A percentile compares a stretch with the other conserved stretches of the same genome.
Conservation (phyloP, 2,113 vertebrate genomes). For the Raphicerus campestris region DNA sequence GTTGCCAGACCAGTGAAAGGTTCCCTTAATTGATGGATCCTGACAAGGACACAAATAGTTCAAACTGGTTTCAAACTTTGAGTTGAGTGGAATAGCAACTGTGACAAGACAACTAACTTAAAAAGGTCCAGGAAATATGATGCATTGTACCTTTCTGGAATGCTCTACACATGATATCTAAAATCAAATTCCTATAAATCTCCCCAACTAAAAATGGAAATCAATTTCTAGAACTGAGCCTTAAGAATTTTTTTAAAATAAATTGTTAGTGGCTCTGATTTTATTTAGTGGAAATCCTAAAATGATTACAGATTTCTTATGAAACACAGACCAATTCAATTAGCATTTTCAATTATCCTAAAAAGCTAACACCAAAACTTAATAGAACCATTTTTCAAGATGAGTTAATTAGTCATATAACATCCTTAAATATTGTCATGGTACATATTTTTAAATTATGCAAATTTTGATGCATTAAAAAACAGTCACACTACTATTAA, state of each 20-base stretch:
- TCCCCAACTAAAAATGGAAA: neutral
- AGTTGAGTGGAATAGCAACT: neutral
- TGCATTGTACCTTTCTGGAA: neutral
- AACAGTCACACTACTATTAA: neutral
- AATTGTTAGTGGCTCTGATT: neutral
- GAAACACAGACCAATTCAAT: neutral
- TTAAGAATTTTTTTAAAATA: neutral
- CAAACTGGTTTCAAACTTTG: neutral
- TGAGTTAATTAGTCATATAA: neutral
- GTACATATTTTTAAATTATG: neutral
- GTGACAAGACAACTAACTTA: neutral
- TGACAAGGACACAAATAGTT: constrained; percentile 55
- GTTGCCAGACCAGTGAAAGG: constrained; percentile 94
- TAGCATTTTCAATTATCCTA: neutral
- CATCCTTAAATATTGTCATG: neutral
- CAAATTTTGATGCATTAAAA: neutral
- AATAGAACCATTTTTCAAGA: neutral
- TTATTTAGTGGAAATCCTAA: neutral
- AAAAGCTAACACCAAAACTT: neutral
- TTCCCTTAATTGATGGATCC: constrained; percentile 91
- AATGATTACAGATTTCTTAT: neutral
- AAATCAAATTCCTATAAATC: neutral
- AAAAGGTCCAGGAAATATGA: neutral
- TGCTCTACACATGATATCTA: neutral
- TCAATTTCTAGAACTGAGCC: neutral